Conservation (phyloP, 2,888 invertebrate species). For the Perdita meconis region DNA sequence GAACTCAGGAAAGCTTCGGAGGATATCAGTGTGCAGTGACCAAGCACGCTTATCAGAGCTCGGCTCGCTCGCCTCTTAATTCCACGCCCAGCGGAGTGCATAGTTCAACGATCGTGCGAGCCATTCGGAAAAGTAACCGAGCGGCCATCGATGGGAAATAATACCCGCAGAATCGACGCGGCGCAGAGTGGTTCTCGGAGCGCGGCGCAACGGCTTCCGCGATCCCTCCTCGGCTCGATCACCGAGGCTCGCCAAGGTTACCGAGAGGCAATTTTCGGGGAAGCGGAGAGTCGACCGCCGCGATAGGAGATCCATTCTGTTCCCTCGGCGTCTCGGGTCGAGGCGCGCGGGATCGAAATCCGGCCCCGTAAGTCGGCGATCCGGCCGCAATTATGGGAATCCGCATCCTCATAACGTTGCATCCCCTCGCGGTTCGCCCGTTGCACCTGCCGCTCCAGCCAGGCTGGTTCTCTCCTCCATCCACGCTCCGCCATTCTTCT, state of each 20-base stretch:
- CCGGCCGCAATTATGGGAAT: slow-evolving; percentile 78
- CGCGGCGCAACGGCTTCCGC: slow-evolving; percentile 3
- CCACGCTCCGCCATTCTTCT: slow-evolving; percentile 71
- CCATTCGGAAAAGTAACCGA: background rate
- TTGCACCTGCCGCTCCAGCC: slow-evolving; percentile 80
- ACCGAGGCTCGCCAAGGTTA: background rate
- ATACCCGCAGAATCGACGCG: background rate
- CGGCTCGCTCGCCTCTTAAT: background rate
- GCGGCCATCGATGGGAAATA: background rate
- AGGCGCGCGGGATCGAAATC: slow-evolving; percentile 69
- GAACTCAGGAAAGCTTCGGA: background rate
- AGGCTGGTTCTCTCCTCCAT: slow-evolving; percentile 74
- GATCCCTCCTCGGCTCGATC: background rate
- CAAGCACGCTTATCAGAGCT: background rate
- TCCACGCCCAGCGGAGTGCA: too few relatives aligned
- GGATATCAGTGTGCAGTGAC: background rate
- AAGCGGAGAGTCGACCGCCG: background rate
- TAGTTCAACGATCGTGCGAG: background rate
- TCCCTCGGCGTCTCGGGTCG: slow-evolving; percentile 28
- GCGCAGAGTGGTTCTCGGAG: background rate
- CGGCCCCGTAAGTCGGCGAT: slow-evolving; percentile 64
- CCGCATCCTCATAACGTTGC: slow-evolving; percentile 72
- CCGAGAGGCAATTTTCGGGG: slow-evolving; percentile 38
- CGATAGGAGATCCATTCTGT: slow-evolving; percentile 35
- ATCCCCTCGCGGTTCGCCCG: slow-evolving; percentile 65